Evolutionary conservation across 2,113 vertebrate genomes (phyloP).

Genomic region (Pavo muticus): DNA sequence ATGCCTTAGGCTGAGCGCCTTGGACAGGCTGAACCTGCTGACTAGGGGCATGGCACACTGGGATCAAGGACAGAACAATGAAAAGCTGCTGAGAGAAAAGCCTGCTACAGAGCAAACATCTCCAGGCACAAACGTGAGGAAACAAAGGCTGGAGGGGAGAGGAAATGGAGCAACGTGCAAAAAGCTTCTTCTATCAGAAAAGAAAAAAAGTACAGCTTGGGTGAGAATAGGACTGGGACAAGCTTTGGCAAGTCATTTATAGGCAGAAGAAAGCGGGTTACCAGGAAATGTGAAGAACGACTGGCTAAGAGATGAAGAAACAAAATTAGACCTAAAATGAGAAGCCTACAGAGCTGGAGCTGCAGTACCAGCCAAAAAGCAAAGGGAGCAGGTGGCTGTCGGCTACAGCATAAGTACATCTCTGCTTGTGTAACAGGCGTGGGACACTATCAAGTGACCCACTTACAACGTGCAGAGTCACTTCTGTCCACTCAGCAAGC

Average conservation of each 20-base stretch:
- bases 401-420: neutral
- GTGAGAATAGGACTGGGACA: neutral
- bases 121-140: neutral
- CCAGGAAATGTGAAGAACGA: neutral
- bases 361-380: neutral
- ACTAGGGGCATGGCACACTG: rapidly evolving
- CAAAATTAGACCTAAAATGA: neutral
- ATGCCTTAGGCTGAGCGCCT: neutral
- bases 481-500: neutral
- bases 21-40: neutral
- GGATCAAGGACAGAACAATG: neutral
- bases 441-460: neutral
- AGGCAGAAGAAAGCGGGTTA: neutral
- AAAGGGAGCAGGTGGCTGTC: neutral
- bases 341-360: neutral
- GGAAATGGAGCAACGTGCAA: neutral
- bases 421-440: neutral
- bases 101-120: neutral
- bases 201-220: neutral
- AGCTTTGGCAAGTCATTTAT: neutral
- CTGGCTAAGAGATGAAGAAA: neutral
- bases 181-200: neutral
- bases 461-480: neutral
- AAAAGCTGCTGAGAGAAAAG: neutral
- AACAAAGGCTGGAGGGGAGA: neutral